Conservation (phyloP, 1,140 invertebrate species). For the Magallana angulata region DNA sequence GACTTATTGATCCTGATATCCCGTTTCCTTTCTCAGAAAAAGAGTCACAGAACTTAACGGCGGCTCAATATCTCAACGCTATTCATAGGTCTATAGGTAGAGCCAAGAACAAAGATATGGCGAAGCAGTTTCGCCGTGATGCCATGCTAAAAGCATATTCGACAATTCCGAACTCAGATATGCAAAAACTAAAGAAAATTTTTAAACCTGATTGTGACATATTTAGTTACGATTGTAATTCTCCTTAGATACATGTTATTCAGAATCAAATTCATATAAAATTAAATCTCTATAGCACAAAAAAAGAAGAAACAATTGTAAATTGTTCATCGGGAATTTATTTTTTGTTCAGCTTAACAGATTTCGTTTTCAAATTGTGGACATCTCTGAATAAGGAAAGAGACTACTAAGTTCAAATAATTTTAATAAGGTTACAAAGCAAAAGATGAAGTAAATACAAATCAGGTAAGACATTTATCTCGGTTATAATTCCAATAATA, state of each 20-base stretch:
- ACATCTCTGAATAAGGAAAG: too few relatives aligned
- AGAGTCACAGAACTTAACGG: neutral
- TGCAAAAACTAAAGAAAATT: conserved; percentile 23
- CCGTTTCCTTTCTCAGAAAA: conserved; percentile 42
- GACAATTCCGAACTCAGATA: conserved; percentile 34
- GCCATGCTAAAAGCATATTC: conserved; percentile 38
- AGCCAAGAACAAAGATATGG: neutral
- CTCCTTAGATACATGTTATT: neutral
- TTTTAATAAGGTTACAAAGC: too few relatives aligned
- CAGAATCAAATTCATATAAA: too few relatives aligned
- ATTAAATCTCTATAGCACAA: too few relatives aligned
- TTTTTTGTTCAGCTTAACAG: too few relatives aligned
- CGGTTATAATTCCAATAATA: too few relatives aligned
- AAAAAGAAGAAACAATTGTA: too few relatives aligned
- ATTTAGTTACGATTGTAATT: conserved; percentile 54
- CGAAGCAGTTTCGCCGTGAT: conserved; percentile 18
- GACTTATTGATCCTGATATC: conserved; percentile 45
- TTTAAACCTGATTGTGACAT: conserved; percentile 48
- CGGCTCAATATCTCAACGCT: conserved; percentile 15
- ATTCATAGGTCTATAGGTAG: conserved; percentile 26
- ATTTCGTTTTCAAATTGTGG: too few relatives aligned
- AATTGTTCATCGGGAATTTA: too few relatives aligned
- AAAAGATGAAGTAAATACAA: too few relatives aligned
- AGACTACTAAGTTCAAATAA: too few relatives aligned
- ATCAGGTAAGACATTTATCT: too few relatives aligned